Base-by-base conservation (phyloP, 2,888 invertebrate species). In the Tenthredo scrophulariae region DNA sequence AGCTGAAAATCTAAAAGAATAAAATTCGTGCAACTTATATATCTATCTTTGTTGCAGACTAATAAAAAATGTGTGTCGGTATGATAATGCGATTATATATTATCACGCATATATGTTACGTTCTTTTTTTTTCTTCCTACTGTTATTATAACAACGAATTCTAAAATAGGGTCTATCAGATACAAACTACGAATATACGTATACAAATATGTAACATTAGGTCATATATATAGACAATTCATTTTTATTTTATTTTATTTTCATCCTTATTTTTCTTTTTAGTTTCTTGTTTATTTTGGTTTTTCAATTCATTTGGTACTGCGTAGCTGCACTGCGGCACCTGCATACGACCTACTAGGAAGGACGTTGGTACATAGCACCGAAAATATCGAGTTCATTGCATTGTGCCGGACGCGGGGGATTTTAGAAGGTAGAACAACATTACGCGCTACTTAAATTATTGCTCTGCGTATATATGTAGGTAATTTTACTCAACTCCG, bases 341-440 rank as follows among this genome's bases (percentile, higher is more conserved):
- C 18, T 54, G 54, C 54, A 54, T 54, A 62, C 43, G 72, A 43
- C 72, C 72, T 74, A 70, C 43, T 74, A 74, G 72, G 72, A 74
- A 74, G 72, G 72, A 74, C 72, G 72, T 74, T 74, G 72, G 72
- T 74, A 74, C 72, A 18, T 74, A 74, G 72, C 72, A 26, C 72
- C 72, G 72, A 43, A 43, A 43, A 74, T 37, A 43, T 74, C 13
- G n/a, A 43, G 72, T 74, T 74, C 72, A 43, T 74, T 43, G 72
- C 18, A 26, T 40, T n/a, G 33, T 33, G 33, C 29, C 29, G 15
- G 67, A 18, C 15, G 67, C 10, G 29, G 33, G 67, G 67, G 62
- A 26, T n/a, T 40, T 40, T 40, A 74, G 72, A 43, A 43, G 72
- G 72, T 40, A 26, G 72, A 74, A 43, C 15, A 43, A 43, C 72